These are phyloP conservation scores for Semotilus atromaculatus DNA, from an alignment of 2,797 vertebrate genomes.

Conservation along the genomic window DNA sequence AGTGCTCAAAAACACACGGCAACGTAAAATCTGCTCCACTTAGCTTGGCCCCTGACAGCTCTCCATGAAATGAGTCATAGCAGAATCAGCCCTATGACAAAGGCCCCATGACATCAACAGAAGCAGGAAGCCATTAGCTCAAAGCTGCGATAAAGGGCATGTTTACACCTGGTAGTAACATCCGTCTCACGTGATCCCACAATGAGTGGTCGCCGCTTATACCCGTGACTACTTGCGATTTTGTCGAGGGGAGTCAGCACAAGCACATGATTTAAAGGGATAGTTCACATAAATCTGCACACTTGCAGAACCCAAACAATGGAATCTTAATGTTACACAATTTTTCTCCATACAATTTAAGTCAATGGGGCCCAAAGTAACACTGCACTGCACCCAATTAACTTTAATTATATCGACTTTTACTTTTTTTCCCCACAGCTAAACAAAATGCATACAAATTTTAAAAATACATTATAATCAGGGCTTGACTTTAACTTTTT, in stretches of 20 bases:
- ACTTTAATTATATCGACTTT: too few relatives aligned
- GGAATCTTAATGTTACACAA: too few relatives aligned
- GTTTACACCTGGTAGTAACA: slow-evolving; percentile 21
- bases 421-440: too few relatives aligned
- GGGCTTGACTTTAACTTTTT: too few relatives aligned
- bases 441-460: too few relatives aligned
- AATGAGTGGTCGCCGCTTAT: neutral
- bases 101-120: neutral
- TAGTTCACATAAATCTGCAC: too few relatives aligned
- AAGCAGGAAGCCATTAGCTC: slow-evolving; percentile 13
- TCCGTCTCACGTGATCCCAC: neutral
- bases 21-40: neutral
- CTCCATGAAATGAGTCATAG: neutral
- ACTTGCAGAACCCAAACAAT: too few relatives aligned
- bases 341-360: too few relatives aligned
- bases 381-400: too few relatives aligned
- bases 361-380: too few relatives aligned
- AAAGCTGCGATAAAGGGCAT: neutral
- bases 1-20: neutral
- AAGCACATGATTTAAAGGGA: neutral
- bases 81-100: neutral
- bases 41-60: slow-evolving; percentile 14
- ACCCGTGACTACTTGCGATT: neutral
- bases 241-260: neutral
- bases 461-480: too few relatives aligned